Evolutionary conservation across 2,797 vertebrate genomes (phyloP).

Genomic region (Potorous gilbertii): DNA sequence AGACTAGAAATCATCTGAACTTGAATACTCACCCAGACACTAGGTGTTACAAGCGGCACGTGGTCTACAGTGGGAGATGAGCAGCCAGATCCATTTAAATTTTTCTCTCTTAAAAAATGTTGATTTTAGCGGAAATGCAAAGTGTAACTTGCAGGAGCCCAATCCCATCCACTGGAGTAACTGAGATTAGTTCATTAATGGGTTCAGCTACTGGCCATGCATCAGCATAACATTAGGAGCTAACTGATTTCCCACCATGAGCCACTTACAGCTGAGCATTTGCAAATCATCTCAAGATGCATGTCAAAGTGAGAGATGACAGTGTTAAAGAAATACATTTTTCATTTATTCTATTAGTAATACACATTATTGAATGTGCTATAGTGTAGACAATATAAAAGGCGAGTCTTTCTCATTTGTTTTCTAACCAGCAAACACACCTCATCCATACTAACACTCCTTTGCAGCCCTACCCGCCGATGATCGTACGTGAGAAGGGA

Average conservation of each 20-base stretch:
- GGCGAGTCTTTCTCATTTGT: conserved; percentile 36
- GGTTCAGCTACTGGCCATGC: conserved; percentile 80
- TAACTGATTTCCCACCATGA: conserved; percentile 79
- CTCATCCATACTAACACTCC: background rate
- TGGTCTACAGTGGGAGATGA: background rate
- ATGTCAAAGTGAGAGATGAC: conserved; percentile 76
- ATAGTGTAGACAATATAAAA: conserved; percentile 50
- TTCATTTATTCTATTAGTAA: conserved; percentile 81
- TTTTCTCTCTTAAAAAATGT: conserved; percentile 55
- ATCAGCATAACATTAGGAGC: conserved; percentile 81
- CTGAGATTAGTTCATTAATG: conserved; percentile 83
- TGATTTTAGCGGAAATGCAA: conserved; percentile 80
- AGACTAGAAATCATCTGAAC: background rate
- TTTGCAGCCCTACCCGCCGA: background rate
- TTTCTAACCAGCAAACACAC: conserved; percentile 60
- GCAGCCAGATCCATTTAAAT: conserved; percentile 53
- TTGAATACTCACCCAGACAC: background rate
- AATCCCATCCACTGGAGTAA: conserved; percentile 70
- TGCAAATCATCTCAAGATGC: conserved; percentile 82
- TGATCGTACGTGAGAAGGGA: background rate
- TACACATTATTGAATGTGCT: conserved; percentile 68
- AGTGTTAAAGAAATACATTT: conserved; percentile 80
- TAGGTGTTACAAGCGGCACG: background rate
- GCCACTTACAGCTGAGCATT: conserved; percentile 78
- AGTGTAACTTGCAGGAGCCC: conserved; percentile 58